Evolutionary conservation across 2,113 vertebrate genomes (phyloP).

Genomic region (Toxotes jaculatrix): DNA sequence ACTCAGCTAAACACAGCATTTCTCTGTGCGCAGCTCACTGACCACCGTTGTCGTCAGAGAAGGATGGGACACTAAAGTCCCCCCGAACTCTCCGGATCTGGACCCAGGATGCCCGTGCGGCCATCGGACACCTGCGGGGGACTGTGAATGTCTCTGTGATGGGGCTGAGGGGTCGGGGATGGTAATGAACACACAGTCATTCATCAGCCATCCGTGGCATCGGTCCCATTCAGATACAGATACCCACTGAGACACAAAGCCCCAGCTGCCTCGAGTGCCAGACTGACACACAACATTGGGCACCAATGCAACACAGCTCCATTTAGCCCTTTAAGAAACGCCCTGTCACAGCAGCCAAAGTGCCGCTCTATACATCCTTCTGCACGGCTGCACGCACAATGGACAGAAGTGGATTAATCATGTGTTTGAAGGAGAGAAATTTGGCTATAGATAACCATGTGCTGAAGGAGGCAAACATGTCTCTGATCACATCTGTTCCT

Average conservation of each 20-base stretch:
- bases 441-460: constrained; percentile 30
- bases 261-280: constrained; percentile 75
- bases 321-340: constrained; percentile 70
- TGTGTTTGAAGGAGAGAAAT: constrained; percentile 57
- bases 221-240: constrained; percentile 72
- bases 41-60: constrained; percentile 44
- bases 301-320: constrained; percentile 69
- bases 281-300: constrained; percentile 69
- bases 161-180: constrained; percentile 48
- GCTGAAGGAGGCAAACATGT: constrained; percentile 31
- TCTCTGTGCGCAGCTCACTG: constrained; percentile 64
- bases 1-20: constrained; percentile 59
- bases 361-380: constrained; percentile 56
- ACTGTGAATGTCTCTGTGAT: constrained; percentile 75
- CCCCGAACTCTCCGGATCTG: constrained; percentile 63
- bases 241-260: constrained; percentile 74
- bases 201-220: constrained; percentile 76
- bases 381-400: constrained; percentile 57
- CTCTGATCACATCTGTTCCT: constrained; percentile 37
- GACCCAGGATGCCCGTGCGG: constrained; percentile 53
- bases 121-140: constrained; percentile 76
- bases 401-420: constrained; percentile 71
- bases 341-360: constrained; percentile 51
- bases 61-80: constrained; percentile 35
- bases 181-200: constrained; percentile 72